These are phyloP conservation scores for Drosophila phalerata DNA, from an alignment of 2,888 invertebrate genomes.

Conservation along the genomic window DNA sequence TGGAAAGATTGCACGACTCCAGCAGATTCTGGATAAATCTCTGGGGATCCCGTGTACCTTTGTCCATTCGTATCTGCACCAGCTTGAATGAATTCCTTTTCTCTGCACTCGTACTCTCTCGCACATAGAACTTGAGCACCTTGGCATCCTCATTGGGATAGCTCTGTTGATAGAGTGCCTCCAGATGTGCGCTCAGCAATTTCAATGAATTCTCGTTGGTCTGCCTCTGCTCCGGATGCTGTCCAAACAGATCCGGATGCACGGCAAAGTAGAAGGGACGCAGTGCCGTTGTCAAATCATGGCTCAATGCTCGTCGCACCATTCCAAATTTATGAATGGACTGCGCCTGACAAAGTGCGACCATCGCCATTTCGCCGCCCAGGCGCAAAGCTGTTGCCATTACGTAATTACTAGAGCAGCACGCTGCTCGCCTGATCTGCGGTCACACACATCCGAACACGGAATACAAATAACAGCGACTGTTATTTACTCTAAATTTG, in stretches of 20 bases:
- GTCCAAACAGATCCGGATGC: conserved; percentile 97
- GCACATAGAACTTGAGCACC: conserved; percentile 91
- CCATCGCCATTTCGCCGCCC: conserved; percentile 7
- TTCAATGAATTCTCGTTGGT: conserved; percentile 96
- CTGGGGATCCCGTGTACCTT: conserved; percentile 89
- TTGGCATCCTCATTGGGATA: conserved; percentile 85
- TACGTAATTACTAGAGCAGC: conserved; percentile 62
- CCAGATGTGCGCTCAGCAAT: conserved; percentile 93
- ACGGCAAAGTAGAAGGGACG: conserved; percentile 98
- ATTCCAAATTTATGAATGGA: not conserved
- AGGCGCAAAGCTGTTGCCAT: conserved; percentile 54
- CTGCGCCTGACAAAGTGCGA: conserved; percentile 16
- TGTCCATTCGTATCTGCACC: conserved; percentile 90
- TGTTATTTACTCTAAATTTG: conserved; percentile 43
- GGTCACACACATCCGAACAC: conserved; percentile 37
- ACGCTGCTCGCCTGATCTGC: conserved; percentile 23
- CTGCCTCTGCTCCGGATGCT: conserved; percentile 94
- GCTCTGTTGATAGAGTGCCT: conserved; percentile 89
- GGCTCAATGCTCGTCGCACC: conserved; percentile 40
- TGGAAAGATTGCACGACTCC: conserved; percentile 93
- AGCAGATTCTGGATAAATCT: conserved; percentile 91
- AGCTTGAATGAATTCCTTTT: conserved; percentile 88
- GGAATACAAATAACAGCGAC: conserved; percentile 18
- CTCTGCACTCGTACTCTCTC: conserved; percentile 83
- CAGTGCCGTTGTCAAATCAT: conserved; percentile 94